Percentiles rank a stretch among this genome's conserved stretches.
phyloP scores from a whole-genome alignment of 2,797 vertebrate species.

The Forpus xanthops region DNA sequence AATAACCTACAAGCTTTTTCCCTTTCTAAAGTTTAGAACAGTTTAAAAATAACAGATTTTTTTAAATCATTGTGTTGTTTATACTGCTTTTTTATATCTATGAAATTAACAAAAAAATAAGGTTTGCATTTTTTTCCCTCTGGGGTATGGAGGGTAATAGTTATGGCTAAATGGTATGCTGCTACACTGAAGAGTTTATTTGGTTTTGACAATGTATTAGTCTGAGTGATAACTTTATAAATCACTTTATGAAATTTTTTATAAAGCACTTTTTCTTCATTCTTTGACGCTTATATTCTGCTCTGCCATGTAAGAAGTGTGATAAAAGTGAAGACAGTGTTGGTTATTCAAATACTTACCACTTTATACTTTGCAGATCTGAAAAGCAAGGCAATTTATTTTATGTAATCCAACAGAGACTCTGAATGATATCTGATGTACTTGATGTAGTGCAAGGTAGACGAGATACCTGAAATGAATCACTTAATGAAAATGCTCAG shows the following conservation, averaged over 20 bases:
- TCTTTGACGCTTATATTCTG: background rate
- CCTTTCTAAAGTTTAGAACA: background rate
- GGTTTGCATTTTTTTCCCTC: background rate
- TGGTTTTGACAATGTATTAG: background rate
- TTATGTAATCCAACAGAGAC: background rate
- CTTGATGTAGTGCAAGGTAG: background rate
- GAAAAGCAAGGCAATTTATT: background rate
- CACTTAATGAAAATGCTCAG: background rate
- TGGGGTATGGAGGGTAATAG: background rate
- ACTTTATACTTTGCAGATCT: background rate
- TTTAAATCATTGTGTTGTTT: background rate
- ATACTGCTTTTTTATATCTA: background rate
- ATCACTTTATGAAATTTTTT: background rate
- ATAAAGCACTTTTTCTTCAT: background rate
- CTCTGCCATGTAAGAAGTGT: background rate
- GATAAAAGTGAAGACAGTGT: background rate
- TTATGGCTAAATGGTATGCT: background rate
- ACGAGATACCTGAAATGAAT: background rate
- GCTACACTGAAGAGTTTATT: background rate
- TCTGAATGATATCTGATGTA: background rate
- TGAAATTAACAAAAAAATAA: background rate
- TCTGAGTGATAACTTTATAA: background rate
- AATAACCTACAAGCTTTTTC: background rate
- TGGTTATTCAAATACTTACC: background rate
- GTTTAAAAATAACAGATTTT: background rate